Base-by-base conservation (phyloP, 2,797 vertebrate genomes). In the Tenualosa ilisha region DNA sequence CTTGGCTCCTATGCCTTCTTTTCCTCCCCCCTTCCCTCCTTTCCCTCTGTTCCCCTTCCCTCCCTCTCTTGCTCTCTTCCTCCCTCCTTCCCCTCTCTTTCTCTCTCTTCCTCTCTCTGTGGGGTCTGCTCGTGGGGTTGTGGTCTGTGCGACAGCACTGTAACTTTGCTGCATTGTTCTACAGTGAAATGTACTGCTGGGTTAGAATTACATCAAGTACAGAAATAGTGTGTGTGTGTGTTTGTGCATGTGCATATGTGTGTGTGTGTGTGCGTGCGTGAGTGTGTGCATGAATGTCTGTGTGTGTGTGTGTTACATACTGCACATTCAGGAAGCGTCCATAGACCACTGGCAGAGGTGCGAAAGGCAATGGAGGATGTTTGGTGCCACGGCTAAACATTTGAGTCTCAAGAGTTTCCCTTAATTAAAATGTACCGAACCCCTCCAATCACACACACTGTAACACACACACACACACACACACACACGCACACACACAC, bases 151-250 rank as follows among this genome's bases (percentile, higher is more conserved):
- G 8, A 4, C 43, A 65, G 79, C 84, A 81, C 85, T 85, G 82
- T 83, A 89, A 88, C 89, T 87, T 90, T 63, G 91, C 85, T 86
- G 83, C 79, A 91, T 86, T 86, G 83, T 88, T 90, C 85, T 82
- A 2, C 6, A 89, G 86, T 88, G 82, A 87, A 89, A 89, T 90
- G 89, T 88, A 86, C 46, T 83, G 84, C 85, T 89, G 79, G 81
- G 46, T 89, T 82, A 81, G 84, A 88, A 84, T 51, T 7, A 88
- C 90, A 87, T 82, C 84, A 56, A 56, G 54, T 22, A 56, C 54
- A 56, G 54, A 56, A 56, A 56, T 56, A 56, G 26, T 0, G 65
- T 72, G 31, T 40, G 31, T 3, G 11, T 40, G 65, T 37, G 65
- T 72, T 26, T 37, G 65, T 37, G 65, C 37, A 26, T 68, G 65